phyloP scores from a whole-genome alignment of 2,797 vertebrate genomes.

The Vespertilio murinus region DNA sequence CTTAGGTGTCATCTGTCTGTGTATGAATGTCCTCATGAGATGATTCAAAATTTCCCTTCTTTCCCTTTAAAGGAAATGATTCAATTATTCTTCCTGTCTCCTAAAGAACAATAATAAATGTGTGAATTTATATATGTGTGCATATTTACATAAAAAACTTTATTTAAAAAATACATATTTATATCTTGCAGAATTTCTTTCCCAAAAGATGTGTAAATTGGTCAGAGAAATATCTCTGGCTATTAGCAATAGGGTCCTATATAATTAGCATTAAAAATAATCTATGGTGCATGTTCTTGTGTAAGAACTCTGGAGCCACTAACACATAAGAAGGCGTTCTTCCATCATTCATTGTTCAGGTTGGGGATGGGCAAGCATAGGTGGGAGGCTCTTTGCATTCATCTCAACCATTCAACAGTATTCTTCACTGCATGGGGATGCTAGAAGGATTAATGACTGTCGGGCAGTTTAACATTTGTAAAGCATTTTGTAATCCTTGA shows the following conservation, averaged over 20 bases:
- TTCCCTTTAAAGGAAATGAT: neutral
- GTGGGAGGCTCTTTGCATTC: neutral
- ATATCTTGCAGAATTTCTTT: neutral
- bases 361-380: neutral
- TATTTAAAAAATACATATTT: neutral
- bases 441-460: neutral
- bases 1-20: neutral
- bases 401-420: neutral
- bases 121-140: neutral
- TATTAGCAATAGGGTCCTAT: neutral
- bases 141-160: neutral
- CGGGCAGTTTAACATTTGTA: neutral
- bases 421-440: neutral
- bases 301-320: neutral
- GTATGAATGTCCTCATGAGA: neutral
- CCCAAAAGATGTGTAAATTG: neutral
- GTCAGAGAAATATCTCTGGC: neutral
- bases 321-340: neutral
- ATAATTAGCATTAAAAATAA: neutral
- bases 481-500: slow-evolving; percentile 7
- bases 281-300: neutral
- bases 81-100: neutral
- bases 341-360: neutral
- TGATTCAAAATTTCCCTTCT: neutral
- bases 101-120: neutral